phyloP scores from a whole-genome alignment of 30 jellyfish, hydroid and myxozoan species.

The Hydractinia symbiolongicarpus region DNA sequence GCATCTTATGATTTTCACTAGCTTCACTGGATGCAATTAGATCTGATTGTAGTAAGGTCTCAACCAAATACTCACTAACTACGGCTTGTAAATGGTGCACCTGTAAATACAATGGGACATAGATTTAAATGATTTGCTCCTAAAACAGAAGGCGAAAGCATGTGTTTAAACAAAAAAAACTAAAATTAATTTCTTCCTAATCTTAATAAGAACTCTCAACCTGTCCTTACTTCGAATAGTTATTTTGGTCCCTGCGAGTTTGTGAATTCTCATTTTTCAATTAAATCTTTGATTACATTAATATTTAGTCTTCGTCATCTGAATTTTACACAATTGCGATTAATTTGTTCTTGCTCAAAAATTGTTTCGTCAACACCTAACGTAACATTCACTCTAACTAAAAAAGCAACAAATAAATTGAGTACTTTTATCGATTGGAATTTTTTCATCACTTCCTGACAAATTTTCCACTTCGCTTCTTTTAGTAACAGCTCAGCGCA shows the following conservation, averaged over 20 bases:
- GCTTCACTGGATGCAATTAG: neutral
- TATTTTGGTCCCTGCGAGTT: too few species aligned
- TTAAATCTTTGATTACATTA: too few species aligned
- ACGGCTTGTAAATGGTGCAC: conserved; percentile 30
- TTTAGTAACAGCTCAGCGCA: conserved; percentile 18
- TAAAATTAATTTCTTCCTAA: neutral
- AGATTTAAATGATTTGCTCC: neutral
- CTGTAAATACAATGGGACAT: neutral
- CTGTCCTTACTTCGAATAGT: too few species aligned
- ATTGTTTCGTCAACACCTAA: too few species aligned
- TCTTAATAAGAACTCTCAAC: too few species aligned
- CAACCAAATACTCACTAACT: conserved; percentile 20
- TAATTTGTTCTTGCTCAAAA: too few species aligned
- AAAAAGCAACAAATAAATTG: neutral
- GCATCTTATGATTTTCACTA: neutral
- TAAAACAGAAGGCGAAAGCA: neutral
- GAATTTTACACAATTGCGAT: too few species aligned
- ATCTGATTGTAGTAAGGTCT: neutral
- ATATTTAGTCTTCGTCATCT: too few species aligned
- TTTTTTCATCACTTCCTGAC: neutral
- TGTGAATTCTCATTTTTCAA: too few species aligned
- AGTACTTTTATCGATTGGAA: conserved; percentile 3
- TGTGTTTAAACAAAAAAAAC: neutral
- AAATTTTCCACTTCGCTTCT: conserved; percentile 22
- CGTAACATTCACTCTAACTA: too few species aligned